Conservation (phyloP, 2,113 vertebrate species). For the Vimba vimba region DNA sequence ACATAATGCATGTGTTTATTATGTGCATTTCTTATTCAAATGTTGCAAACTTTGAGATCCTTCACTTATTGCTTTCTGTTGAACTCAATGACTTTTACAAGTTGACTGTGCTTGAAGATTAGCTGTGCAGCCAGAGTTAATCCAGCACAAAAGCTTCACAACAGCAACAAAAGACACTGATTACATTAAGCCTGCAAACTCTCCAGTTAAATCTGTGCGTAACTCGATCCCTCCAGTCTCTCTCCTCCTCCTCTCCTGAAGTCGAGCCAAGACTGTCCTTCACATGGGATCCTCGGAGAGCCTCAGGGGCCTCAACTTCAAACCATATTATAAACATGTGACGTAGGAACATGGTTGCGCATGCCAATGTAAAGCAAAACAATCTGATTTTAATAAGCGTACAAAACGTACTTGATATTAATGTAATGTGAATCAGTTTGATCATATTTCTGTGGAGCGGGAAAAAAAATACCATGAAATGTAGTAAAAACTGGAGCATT, state of each 20-base stretch:
- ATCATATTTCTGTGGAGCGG: background rate
- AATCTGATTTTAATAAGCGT: background rate
- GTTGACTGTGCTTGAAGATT: background rate
- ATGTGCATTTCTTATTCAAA: background rate
- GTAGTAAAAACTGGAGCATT: background rate
- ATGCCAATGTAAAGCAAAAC: conserved; percentile 1
- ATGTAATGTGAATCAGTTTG: background rate
- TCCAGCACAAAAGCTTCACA: background rate
- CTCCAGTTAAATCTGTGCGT: conserved; percentile 27
- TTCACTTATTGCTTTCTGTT: background rate
- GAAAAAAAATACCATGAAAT: background rate
- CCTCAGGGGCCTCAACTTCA: background rate
- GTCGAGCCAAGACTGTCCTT: conserved; percentile 17
- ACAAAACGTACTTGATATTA: background rate
- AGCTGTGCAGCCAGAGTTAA: background rate
- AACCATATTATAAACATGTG: background rate
- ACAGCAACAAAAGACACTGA: conserved; percentile 12
- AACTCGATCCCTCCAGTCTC: conserved; percentile 53
- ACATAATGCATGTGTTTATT: background rate
- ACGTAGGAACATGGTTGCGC: background rate
- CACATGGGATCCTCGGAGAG: background rate
- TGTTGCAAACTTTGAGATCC: background rate
- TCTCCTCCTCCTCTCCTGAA: conserved; percentile 41
- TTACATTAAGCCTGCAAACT: conserved; percentile 12
- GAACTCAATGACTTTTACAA: background rate